Base-by-base conservation (phyloP, 2,113 vertebrate species). In the Apistogramma diplotaenia region DNA sequence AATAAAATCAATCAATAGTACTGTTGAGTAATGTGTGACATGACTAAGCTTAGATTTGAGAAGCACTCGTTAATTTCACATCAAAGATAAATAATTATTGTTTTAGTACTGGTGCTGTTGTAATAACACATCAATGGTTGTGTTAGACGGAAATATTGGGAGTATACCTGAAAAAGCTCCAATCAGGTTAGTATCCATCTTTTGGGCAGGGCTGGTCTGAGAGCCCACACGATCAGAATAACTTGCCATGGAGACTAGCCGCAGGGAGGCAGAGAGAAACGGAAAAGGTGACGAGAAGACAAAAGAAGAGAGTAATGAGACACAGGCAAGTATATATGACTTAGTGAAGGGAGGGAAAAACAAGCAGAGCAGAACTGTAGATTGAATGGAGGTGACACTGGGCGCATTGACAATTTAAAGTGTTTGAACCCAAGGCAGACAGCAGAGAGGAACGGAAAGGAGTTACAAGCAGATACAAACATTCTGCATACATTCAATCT, bases 131-230 rank as follows among this genome's bases (percentile, higher is more conserved):
- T 46, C 21, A 46, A 23, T 43, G 31, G 40, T 43, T 43, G 8
- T 25, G 31, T 16, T 33, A 73, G 49, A 23, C 23, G 31, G n/a
- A 43, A 79, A 33, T 19, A 23, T 12, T 25, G 3, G 19, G 16
- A 27, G 35, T 43, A 16, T 88, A 92, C 91, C 91, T 92, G 89
- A 87, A 60, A 93, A 92, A 21, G 84, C 53, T 74, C 86, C 91
- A 31, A 89, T 83, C 49, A 79, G 82, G 73, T 84, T 85, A 79
- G 79, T 25, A 65, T 93, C 90, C 87, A 90, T 92, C 84, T 84
- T 85, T 62, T 87, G 89, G 18, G 84, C 61, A 15, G 88, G 33
- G 78, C 54, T 70, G 65, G 80, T 73, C 74, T 88, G 89, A 81
- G 82, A 80, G 79, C 78, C 87, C 82, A 87, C 85, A 81, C 88